phyloP scores from a whole-genome alignment of 2,888 invertebrate genomes.

The Lasioglossum villosulum region DNA sequence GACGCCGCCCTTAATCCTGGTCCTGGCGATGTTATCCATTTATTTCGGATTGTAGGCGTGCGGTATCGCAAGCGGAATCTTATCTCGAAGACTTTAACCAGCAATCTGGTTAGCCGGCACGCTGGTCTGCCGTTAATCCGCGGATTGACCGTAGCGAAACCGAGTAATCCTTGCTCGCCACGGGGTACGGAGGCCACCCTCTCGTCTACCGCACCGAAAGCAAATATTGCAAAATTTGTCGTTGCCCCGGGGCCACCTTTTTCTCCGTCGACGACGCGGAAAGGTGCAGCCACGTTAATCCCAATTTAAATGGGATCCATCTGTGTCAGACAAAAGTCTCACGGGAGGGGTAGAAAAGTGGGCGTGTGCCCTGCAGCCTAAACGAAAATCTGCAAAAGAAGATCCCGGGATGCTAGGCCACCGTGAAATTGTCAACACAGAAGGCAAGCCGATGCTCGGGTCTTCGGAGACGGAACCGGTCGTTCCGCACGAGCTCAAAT shows the following conservation, averaged over 20 bases:
- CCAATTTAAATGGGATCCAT: constrained; percentile 78
- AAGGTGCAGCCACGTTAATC: constrained; percentile 68
- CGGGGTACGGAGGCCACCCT: constrained; percentile 19
- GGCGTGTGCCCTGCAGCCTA: constrained; percentile 69
- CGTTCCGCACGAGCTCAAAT: neutral
- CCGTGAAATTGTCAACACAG: constrained; percentile 76
- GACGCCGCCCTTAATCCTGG: constrained; percentile 44
- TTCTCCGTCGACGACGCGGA: constrained; percentile 12
- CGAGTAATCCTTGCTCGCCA: constrained; percentile 45
- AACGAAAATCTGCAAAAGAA: constrained; percentile 50
- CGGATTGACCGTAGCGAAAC: constrained; percentile 70
- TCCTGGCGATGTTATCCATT: constrained; percentile 60
- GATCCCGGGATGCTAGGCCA: constrained; percentile 42
- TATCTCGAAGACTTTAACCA: constrained; percentile 75
- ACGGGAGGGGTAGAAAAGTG: constrained; percentile 49
- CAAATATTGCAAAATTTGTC: constrained; percentile 67
- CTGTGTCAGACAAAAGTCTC: constrained; percentile 59
- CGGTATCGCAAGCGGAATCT: constrained; percentile 60
- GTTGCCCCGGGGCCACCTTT: neutral
- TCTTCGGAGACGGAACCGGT: neutral
- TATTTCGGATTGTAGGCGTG: constrained; percentile 45
- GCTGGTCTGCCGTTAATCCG: constrained; percentile 66
- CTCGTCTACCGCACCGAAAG: constrained; percentile 52
- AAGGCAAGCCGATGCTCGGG: constrained; percentile 28
- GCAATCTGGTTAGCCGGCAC: constrained; percentile 77